phyloP scores from a whole-genome alignment of 2,888 invertebrate species.

The Lysandra bellargus region DNA sequence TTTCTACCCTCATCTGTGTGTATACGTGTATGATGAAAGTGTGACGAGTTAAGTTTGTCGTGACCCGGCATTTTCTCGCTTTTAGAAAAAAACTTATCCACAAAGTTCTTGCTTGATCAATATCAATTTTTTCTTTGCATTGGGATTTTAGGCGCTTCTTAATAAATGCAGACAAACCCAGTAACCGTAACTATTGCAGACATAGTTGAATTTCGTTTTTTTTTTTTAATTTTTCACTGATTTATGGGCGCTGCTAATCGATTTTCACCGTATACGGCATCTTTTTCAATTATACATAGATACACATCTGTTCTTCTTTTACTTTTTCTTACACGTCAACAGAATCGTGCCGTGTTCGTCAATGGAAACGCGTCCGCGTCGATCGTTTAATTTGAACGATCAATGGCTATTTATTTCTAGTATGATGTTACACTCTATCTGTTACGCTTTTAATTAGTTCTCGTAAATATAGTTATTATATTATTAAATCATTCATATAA shows the following conservation, averaged over 20 bases:
- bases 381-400: slow-evolving; percentile 32
- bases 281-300: too few relatives aligned
- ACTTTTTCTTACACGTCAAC: background rate
- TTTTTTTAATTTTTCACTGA: too few relatives aligned
- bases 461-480: background rate
- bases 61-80: background rate
- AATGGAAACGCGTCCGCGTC: slow-evolving; percentile 21
- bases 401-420: slow-evolving; percentile 32
- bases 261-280: too few relatives aligned
- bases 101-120: background rate
- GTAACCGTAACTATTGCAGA: too few relatives aligned
- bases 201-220: too few relatives aligned
- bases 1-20: background rate
- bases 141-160: too few relatives aligned
- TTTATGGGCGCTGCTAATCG: too few relatives aligned
- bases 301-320: too few relatives aligned
- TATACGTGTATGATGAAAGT: too few relatives aligned
- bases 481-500: background rate
- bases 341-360: slow-evolving; percentile 8
- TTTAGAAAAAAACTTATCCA: background rate
- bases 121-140: background rate
- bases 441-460: background rate
- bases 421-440: slow-evolving; percentile 30
- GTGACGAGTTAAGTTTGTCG: too few relatives aligned
- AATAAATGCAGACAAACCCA: too few relatives aligned